Evolutionary conservation across 2,797 vertebrate species (phyloP).

Genomic region (Brachyrhaphis roseni): DNA sequence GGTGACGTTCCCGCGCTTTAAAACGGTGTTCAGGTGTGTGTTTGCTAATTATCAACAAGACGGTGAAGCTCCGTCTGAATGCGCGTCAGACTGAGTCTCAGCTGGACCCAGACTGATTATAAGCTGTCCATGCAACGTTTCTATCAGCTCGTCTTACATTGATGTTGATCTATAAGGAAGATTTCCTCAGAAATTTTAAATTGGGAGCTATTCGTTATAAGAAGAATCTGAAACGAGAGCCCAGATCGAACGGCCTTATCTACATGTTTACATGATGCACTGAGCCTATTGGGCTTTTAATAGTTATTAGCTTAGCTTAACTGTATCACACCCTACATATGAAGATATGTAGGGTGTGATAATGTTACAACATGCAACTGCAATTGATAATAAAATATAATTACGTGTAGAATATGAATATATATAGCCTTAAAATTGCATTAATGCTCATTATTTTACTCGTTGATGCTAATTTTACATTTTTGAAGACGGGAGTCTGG

Average conservation of each 20-base stretch:
- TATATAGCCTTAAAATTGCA: not conserved
- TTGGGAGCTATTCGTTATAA: not conserved
- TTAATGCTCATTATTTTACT: not conserved
- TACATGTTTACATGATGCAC: not conserved
- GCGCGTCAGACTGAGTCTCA: too few relatives aligned
- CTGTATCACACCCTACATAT: too few relatives aligned
- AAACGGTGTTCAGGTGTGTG: too few relatives aligned
- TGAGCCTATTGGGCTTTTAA: not conserved
- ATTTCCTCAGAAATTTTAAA: not conserved
- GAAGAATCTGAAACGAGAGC: not conserved
- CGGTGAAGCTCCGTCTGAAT: too few relatives aligned
- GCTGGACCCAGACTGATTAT: not conserved
- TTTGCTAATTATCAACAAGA: too few relatives aligned
- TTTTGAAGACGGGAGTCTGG: not conserved
- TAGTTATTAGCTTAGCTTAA: not conserved
- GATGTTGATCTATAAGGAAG: not conserved
- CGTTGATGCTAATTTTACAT: not conserved
- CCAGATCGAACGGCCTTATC: not conserved
- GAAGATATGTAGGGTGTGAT: not conserved
- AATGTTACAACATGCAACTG: not conserved
- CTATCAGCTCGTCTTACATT: not conserved
- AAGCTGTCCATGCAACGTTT: not conserved
- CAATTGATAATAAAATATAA: not conserved
- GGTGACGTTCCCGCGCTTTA: too few relatives aligned
- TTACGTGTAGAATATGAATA: not conserved